phyloP scores from a whole-genome alignment of 1,140 invertebrate genomes.

The Pemphigus obesinymphae region DNA sequence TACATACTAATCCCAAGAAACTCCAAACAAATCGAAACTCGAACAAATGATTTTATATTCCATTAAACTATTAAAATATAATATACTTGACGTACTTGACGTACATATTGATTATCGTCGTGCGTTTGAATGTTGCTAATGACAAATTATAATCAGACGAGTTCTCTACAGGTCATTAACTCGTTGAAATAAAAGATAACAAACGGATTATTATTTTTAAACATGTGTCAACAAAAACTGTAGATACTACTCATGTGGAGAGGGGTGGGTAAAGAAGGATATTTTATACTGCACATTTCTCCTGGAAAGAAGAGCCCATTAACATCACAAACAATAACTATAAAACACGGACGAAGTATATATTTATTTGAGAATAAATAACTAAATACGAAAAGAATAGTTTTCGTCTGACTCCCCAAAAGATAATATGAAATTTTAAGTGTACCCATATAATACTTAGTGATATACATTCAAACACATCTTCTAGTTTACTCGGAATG shows the following conservation, averaged over 20 bases:
- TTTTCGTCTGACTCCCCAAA: background rate
- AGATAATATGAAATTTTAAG: background rate
- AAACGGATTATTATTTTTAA: background rate
- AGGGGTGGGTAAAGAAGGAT: background rate
- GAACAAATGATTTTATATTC: too few relatives aligned
- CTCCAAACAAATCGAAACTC: too few relatives aligned
- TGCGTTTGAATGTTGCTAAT: background rate
- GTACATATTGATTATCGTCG: too few relatives aligned
- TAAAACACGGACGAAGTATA: background rate
- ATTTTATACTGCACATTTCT: background rate
- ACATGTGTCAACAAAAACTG: background rate
- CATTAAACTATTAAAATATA: too few relatives aligned
- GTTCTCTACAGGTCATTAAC: background rate
- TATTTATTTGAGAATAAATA: constrained; percentile 7
- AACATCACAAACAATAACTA: background rate
- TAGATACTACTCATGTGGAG: background rate
- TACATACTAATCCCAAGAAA: too few relatives aligned
- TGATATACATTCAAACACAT: background rate
- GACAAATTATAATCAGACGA: background rate
- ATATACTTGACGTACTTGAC: too few relatives aligned
- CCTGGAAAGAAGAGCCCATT: background rate
- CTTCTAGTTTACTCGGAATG: too few relatives aligned
- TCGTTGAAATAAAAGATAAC: background rate
- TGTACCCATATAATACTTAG: background rate
- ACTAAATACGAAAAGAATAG: background rate